Conservation (phyloP, 2,113 vertebrate species). For the Tauraco erythrolophus region DNA sequence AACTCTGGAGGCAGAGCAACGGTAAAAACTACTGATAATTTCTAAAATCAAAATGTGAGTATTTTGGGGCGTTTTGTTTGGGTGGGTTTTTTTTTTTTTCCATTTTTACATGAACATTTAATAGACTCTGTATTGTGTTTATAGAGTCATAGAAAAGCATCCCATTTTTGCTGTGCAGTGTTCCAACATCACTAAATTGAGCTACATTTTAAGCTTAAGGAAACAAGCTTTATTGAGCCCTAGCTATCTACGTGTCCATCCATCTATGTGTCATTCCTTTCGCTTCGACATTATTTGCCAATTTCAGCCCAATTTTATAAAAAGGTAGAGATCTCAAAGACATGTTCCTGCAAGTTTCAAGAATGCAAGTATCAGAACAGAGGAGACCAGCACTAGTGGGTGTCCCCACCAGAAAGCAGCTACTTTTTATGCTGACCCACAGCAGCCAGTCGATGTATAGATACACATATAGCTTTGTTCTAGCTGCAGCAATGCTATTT, state of each 20-base stretch:
- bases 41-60: background rate
- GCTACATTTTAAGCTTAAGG: background rate
- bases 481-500: background rate
- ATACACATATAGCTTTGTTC: background rate
- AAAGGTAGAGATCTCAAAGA: background rate
- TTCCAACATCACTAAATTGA: background rate
- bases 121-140: background rate
- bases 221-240: background rate
- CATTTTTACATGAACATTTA: background rate
- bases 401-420: background rate
- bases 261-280: background rate
- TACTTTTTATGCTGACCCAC: background rate
- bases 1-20: background rate
- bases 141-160: background rate
- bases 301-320: background rate
- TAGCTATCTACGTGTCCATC: background rate
- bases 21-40: background rate
- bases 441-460: background rate
- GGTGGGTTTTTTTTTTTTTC: background rate
- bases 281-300: background rate
- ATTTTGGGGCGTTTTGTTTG: background rate
- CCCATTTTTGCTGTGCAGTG: background rate
- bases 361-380: background rate
- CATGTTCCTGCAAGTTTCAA: background rate
- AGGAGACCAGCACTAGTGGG: background rate